Percentiles rank a stretch among this genome's conserved stretches.
Evolutionary conservation across 2,797 vertebrate species (phyloP).

Genomic region (Acridotheres tristis): DNA sequence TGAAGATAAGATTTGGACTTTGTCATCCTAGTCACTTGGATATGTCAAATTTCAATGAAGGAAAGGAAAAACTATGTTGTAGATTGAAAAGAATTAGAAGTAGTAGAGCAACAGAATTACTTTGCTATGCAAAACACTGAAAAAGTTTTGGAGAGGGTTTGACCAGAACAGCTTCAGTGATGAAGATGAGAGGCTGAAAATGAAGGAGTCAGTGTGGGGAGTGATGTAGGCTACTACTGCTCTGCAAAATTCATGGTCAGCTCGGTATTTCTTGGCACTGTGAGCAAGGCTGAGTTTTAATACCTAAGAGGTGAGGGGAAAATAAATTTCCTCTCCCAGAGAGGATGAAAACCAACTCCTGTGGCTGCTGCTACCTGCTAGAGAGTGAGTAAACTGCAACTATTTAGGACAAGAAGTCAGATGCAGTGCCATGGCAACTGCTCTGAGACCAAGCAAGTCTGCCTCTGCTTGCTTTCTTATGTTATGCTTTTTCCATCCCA

Average conservation of each 20-base stretch:
- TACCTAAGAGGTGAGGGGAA: neutral
- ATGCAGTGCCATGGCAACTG: conserved; percentile 11
- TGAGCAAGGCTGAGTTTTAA: neutral
- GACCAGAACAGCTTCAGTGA: neutral
- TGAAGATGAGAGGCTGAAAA: neutral
- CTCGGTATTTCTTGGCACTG: neutral
- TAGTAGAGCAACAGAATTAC: neutral
- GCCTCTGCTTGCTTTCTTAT: neutral
- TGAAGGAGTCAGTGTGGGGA: neutral
- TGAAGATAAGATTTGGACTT: neutral
- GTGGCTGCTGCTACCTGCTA: neutral
- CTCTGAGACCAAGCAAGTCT: neutral
- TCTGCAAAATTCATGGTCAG: neutral
- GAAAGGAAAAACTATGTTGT: neutral
- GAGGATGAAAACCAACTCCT: neutral
- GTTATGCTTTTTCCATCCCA: neutral
- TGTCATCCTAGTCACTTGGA: neutral
- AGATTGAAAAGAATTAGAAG: neutral
- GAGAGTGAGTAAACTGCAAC: neutral
- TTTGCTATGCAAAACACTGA: neutral
- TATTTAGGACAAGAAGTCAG: neutral
- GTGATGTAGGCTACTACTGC: neutral
- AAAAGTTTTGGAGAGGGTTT: neutral
- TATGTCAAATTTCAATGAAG: neutral
- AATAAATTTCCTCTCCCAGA: neutral